Conservation (phyloP, 1,140 invertebrate species). For the Nephila pilipes region DNA sequence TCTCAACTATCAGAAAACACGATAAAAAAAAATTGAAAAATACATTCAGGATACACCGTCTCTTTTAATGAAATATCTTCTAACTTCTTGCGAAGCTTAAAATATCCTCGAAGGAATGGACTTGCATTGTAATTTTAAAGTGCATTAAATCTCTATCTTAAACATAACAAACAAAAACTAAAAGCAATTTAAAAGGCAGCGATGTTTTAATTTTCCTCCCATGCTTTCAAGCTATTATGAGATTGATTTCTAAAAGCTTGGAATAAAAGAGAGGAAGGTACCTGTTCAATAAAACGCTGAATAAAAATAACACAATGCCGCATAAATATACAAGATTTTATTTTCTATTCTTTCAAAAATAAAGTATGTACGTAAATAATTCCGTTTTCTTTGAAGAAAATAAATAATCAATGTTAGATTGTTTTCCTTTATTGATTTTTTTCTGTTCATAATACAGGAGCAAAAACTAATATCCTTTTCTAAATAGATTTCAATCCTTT, state of each 20-base stretch:
- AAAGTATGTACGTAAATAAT: no score
- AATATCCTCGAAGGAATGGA: background rate
- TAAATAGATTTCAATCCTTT: no score
- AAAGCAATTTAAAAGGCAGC: background rate
- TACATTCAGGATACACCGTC: background rate
- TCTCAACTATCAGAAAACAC: background rate
- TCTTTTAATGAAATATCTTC: constrained; percentile 2
- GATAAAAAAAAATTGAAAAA: background rate
- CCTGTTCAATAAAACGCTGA: no score
- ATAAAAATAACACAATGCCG: no score
- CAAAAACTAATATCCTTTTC: no score
- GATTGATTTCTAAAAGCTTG: background rate
- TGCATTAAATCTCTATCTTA: background rate
- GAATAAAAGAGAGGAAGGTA: no score
- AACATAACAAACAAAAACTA: background rate
- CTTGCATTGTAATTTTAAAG: constrained; percentile 1
- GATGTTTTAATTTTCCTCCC: background rate
- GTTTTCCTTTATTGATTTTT: no score
- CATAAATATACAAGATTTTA: no score
- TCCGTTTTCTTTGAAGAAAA: no score
- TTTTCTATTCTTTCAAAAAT: no score
- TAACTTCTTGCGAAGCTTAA: background rate
- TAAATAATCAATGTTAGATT: no score
- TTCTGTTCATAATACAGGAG: no score
- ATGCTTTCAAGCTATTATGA: background rate